phyloP scores from a whole-genome alignment of 2,888 invertebrate genomes.

The Acanthoscelides obtectus region DNA sequence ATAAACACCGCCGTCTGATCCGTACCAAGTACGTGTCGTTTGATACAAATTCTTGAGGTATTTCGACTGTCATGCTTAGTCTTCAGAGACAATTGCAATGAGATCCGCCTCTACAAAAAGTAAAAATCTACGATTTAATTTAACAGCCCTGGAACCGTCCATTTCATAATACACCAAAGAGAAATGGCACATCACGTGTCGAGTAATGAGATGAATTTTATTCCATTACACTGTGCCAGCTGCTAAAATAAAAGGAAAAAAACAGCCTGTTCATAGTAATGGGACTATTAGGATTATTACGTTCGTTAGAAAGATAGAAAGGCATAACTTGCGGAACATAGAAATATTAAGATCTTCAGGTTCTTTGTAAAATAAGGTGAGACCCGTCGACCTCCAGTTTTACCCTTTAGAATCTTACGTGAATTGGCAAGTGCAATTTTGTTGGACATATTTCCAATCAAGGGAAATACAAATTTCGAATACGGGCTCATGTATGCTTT shows the following conservation, averaged over 20 bases:
- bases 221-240: neutral
- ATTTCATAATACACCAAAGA: neutral
- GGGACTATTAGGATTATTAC: neutral
- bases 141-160: neutral
- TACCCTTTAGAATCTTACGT: too few species aligned
- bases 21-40: too few species aligned
- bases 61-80: too few species aligned
- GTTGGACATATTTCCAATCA: too few species aligned
- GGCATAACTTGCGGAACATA: neutral
- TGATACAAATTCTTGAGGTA: too few species aligned
- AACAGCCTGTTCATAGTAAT: neutral
- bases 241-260: neutral
- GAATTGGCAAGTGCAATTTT: too few species aligned
- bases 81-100: neutral
- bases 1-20: too few species aligned
- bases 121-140: neutral
- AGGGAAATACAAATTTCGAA: too few species aligned
- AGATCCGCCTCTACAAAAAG: neutral
- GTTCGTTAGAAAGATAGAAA: neutral
- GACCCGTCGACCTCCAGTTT: too few species aligned
- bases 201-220: neutral
- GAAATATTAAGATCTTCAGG: neutral
- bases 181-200: neutral
- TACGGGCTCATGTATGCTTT: too few species aligned
- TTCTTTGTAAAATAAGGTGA: too few species aligned